Percentiles rank a stretch among this genome's conserved stretches.
Evolutionary conservation across 2,888 invertebrate species (phyloP).

Genomic region (Watsonalla binaria): DNA sequence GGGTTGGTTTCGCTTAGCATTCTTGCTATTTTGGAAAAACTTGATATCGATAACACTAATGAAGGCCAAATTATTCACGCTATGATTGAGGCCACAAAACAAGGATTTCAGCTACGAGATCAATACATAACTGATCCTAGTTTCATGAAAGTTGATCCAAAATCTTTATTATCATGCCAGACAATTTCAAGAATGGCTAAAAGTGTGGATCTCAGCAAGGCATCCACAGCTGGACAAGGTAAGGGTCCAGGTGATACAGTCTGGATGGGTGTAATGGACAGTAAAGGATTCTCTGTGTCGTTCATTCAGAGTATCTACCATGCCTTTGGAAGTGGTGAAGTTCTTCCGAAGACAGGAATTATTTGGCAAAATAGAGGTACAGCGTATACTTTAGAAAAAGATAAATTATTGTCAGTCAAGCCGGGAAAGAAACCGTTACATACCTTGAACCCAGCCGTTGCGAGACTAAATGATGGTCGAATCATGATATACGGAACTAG

Average conservation of each 20-base stretch:
- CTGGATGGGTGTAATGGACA: slow-evolving; percentile 69
- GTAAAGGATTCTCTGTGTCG: slow-evolving; percentile 63
- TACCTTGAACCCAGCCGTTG: slow-evolving; percentile 63
- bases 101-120: slow-evolving; percentile 47
- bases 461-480: slow-evolving; percentile 59
- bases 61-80: slow-evolving; percentile 61
- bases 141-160: slow-evolving; percentile 50
- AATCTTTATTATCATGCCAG: slow-evolving; percentile 38
- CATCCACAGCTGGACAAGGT: slow-evolving; percentile 31
- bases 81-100: slow-evolving; percentile 59
- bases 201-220: slow-evolving; percentile 37
- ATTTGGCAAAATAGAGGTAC: slow-evolving; percentile 65
- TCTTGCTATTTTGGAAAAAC: slow-evolving; percentile 56
- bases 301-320: slow-evolving; percentile 66
- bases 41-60: slow-evolving; percentile 50
- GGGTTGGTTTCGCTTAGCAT: slow-evolving; percentile 57
- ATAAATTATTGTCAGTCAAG: slow-evolving; percentile 42
- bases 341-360: slow-evolving; percentile 63
- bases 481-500: slow-evolving; percentile 59
- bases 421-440: slow-evolving; percentile 67
- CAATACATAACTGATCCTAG: slow-evolving; percentile 57
- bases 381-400: slow-evolving; percentile 43
- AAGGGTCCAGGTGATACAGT: slow-evolving; percentile 62
- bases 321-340: slow-evolving; percentile 54
- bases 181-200: slow-evolving; percentile 45